Evolutionary conservation across 2,113 vertebrate species (phyloP).

Genomic region (Chaenocephalus aceratus): DNA sequence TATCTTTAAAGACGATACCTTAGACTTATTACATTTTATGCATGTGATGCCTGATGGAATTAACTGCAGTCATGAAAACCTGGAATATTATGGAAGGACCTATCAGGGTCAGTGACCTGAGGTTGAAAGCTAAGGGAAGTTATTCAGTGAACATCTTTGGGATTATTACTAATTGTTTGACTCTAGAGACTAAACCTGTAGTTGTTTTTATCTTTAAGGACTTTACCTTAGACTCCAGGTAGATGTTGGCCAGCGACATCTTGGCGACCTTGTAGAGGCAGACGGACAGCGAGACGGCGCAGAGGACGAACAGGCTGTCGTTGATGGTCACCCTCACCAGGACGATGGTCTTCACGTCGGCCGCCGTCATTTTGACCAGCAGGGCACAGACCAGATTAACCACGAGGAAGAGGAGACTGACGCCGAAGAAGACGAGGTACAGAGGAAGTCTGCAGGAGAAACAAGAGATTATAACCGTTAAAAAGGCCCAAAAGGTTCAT

Average conservation of each 20-base stretch:
- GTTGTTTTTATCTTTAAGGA: too few relatives aligned
- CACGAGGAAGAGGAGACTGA: conserved; percentile 92
- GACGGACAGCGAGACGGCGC: conserved; percentile 89
- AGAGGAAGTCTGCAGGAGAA: conserved; percentile 84
- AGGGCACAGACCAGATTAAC: conserved; percentile 94
- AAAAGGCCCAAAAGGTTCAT: too few relatives aligned
- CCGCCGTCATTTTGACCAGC: conserved; percentile 86
- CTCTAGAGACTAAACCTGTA: neutral
- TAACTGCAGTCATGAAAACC: neutral
- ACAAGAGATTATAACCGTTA: too few relatives aligned
- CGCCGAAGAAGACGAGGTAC: conserved; percentile 88
- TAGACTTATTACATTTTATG: too few relatives aligned
- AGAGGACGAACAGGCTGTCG: conserved; percentile 91
- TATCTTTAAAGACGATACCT: too few relatives aligned
- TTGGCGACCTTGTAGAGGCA: conserved; percentile 94
- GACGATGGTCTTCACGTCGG: conserved; percentile 88
- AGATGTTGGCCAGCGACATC: conserved; percentile 94
- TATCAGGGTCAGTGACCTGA: neutral
- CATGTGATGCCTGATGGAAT: neutral
- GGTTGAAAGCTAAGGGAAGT: neutral
- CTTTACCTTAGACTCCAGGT: conserved; percentile 93
- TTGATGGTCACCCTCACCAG: conserved; percentile 91
- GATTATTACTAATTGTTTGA: neutral
- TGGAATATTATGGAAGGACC: too few relatives aligned
- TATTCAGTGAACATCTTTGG: too few relatives aligned